phyloP scores from a whole-genome alignment of 2,888 invertebrate species.

The Seira musarum region DNA sequence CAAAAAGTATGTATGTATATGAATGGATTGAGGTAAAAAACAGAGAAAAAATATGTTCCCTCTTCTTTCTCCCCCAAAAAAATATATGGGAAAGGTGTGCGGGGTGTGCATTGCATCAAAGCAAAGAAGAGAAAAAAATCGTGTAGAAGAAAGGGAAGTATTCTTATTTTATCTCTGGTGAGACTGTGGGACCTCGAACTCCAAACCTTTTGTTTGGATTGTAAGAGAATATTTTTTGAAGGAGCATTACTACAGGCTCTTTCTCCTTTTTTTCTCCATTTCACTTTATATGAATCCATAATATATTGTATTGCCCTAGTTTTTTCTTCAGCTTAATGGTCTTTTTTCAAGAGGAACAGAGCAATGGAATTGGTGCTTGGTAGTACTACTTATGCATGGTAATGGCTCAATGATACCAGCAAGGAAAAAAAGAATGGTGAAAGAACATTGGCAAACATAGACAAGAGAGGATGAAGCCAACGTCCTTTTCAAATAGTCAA shows the following conservation, averaged over 20 bases:
- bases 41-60: background rate
- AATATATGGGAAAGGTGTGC: background rate
- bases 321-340: background rate
- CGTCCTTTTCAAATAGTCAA: no score
- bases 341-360: background rate
- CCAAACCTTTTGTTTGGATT: background rate
- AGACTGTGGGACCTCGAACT: background rate
- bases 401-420: background rate
- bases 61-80: background rate
- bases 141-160: background rate
- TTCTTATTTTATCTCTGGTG: constrained; percentile 5
- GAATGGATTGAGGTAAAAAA: no score
- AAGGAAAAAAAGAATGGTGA: background rate
- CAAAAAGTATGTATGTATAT: constrained; percentile 12
- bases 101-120: background rate
- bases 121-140: constrained; percentile 1
- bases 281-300: background rate
- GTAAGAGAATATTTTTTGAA: background rate
- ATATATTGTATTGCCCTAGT: background rate
- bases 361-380: background rate
- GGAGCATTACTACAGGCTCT: background rate
- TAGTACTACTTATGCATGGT: background rate
- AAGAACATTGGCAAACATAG: background rate
- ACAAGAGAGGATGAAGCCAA: no score
- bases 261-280: background rate